Evolutionary conservation across 2,888 invertebrate species (phyloP).

Genomic region (Rhogogaster chlorosoma): DNA sequence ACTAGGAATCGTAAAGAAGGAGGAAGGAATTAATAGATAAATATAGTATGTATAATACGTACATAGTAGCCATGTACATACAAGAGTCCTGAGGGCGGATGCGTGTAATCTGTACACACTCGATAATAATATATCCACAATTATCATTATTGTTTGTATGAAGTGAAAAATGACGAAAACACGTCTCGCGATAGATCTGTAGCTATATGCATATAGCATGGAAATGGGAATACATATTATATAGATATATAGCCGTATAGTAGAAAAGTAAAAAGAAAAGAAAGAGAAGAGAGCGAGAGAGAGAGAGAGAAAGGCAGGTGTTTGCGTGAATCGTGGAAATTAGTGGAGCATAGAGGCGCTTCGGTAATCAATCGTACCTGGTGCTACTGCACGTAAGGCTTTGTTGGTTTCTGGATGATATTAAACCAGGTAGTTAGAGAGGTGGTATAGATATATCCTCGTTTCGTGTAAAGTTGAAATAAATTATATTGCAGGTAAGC

Average conservation of each 20-base stretch:
- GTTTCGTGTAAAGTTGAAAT: constrained; percentile 6
- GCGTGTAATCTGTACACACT: not conserved
- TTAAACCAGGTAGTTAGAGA: not conserved
- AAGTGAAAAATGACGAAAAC: no score
- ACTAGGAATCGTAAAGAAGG: constrained; percentile 29
- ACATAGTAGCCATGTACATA: not conserved
- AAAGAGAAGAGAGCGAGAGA: constrained; percentile 46
- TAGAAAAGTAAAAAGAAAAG: constrained; percentile 12
- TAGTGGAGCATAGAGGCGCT: constrained; percentile 46
- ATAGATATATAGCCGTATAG: no score
- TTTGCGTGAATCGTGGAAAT: constrained; percentile 45
- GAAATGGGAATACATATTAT: not conserved
- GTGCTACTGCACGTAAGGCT: not conserved
- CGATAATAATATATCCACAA: not conserved
- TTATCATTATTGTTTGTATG: not conserved
- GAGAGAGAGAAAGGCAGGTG: constrained; percentile 5
- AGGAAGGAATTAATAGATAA: constrained; percentile 12
- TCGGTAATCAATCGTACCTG: constrained; percentile 47
- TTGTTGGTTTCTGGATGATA: constrained; percentile 9
- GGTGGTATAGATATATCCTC: not conserved
- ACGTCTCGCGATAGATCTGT: no score
- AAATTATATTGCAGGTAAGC: not conserved
- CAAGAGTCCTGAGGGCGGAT: not conserved
- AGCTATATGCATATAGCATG: no score
- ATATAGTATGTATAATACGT: not conserved